Evolutionary conservation across 2,888 invertebrate species (phyloP), one percentile per base, ranked within the genome.

Genomic region (Hoplodrina blanda): DNA sequence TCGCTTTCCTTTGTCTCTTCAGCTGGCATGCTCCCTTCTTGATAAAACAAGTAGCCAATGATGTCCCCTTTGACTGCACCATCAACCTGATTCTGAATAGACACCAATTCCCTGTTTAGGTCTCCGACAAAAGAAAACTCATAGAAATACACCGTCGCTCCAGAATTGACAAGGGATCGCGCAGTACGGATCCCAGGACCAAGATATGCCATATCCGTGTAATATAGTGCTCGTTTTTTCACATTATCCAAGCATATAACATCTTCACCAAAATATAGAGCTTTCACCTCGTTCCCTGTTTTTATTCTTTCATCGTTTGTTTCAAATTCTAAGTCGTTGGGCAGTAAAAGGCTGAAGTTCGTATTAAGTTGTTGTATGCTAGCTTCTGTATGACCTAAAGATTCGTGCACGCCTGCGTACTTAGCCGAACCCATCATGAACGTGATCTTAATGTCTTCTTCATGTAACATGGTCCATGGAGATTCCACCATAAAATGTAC

Each of bases 51-150:
- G 68, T 97, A 97, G 0, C 96, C 95, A 65, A 96, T 85, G 59
- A 96, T 95, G 80, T 97, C 97, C 3, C 96, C 96, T 56, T 96
- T 95, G 41, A 95, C 96, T 5, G 96, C 96, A 0, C 96, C 97
- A 0, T 86, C 69, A 20, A 88, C 77, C 6, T 92, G 89, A 6
- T 89, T 89, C 2, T 91, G 88, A 76, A 96, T 69, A 78, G 94
- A 88, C 8, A 91, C 88, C 62, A 95, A 91, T 71, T 95, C 95
- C 44, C 93, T 87, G 15, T 96, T 96, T 71, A 96, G 81, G 4
- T 91, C 85, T 5, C 96, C 96, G 30, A 96, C 94, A 70, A 94
- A 97, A 11, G 95, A 92, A 83, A 97, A 97, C 78, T 97, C 96
- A 81, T 96, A 97, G 81, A 97, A 92, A 78, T 94, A 97, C 2